phyloP scores from a whole-genome alignment of 2,888 invertebrate genomes.

The Rhingia rostrata region DNA sequence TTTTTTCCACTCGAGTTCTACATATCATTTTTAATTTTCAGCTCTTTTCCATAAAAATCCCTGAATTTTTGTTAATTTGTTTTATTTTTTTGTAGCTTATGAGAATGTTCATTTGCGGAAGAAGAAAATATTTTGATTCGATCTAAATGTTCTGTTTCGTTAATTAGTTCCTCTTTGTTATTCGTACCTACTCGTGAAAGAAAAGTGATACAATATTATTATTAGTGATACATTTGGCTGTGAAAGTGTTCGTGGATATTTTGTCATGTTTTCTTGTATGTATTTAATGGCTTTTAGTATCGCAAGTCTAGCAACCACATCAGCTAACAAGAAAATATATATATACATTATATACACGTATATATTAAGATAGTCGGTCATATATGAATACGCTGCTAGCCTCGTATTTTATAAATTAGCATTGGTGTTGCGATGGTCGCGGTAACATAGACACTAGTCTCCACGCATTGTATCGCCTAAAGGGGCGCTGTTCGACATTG shows the following conservation, averaged over 20 bases:
- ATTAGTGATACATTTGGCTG: conserved; percentile 3
- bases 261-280: background rate
- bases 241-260: conserved; percentile 31
- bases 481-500: no score
- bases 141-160: background rate
- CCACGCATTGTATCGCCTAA: no score
- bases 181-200: background rate
- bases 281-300: no score
- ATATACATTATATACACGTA: no score
- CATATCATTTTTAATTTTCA: conserved; percentile 7
- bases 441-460: no score
- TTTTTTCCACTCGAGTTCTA: conserved; percentile 16
- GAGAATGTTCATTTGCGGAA: background rate
- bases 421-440: no score
- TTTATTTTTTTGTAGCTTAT: background rate
- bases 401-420: no score
- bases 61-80: background rate
- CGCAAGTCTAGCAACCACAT: no score
- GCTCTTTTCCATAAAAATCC: background rate
- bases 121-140: background rate
- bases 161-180: background rate
- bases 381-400: no score
- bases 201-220: conserved; percentile 26
- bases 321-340: no score
- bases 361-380: no score